Evolutionary conservation across 2,888 invertebrate genomes (phyloP).

Genomic region (Odontocolon sp.): DNA sequence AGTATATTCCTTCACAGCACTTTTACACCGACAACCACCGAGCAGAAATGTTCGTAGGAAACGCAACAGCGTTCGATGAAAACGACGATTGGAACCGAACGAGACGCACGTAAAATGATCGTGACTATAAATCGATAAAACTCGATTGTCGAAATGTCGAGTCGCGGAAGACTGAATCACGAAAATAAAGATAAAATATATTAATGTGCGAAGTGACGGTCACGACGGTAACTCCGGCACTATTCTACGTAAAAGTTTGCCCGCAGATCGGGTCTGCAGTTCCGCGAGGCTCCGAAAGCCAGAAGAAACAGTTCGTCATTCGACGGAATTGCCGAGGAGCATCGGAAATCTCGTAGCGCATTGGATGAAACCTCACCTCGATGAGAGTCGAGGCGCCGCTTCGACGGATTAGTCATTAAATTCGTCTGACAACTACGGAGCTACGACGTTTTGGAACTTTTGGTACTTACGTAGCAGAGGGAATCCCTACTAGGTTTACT

Average conservation of each 20-base stretch:
- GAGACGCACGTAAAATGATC: background rate
- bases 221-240: conserved; percentile 20
- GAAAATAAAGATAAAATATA: too few species aligned
- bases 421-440: too few species aligned
- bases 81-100: background rate
- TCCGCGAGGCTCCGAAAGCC: background rate
- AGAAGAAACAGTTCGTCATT: background rate
- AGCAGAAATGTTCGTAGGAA: background rate
- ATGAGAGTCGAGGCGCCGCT: too few species aligned
- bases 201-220: background rate
- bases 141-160: background rate
- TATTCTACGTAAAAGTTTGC: background rate
- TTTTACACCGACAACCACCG: background rate
- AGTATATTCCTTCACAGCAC: background rate
- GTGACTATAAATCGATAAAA: background rate
- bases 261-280: background rate
- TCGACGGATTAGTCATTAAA: too few species aligned
- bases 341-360: background rate
- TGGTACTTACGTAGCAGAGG: too few species aligned
- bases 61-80: background rate
- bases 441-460: too few species aligned
- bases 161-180: background rate
- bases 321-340: background rate
- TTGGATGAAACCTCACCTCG: background rate
- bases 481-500: too few species aligned